Conservation (phyloP, 2,113 vertebrate genomes). For the Dinomys branickii region DNA sequence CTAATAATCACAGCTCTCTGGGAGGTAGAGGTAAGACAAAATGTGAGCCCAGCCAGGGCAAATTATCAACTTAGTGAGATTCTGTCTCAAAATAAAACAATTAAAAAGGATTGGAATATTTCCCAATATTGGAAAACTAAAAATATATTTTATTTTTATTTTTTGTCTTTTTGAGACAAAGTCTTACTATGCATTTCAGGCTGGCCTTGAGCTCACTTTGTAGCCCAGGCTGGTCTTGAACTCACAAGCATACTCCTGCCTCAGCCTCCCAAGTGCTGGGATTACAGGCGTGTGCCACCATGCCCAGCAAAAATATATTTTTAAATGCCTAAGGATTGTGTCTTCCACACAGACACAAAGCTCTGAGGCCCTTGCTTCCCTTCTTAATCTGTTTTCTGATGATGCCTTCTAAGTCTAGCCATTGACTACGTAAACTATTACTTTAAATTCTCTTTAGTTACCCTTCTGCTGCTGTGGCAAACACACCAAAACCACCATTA, state of each 20-base stretch:
- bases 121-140: neutral
- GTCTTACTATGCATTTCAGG: no score
- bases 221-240: no score
- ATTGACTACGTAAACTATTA: conserved; percentile 45
- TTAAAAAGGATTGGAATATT: neutral
- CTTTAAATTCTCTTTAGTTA: neutral
- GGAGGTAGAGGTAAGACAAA: neutral
- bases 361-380: neutral
- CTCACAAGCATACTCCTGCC: no score
- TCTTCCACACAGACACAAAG: neutral
- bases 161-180: no score
- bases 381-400: neutral
- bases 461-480: neutral
- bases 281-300: no score
- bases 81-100: neutral
- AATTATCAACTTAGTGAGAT: neutral
- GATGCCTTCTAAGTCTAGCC: neutral
- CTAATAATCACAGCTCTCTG: neutral
- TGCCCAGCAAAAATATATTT: neutral
- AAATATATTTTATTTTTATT: neutral
- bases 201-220: no score
- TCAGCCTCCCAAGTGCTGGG: no score
- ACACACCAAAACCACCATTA: neutral
- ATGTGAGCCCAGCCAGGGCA: neutral
- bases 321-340: neutral